A percentile compares a stretch with the other conserved stretches of the same genome.
Evolutionary conservation across 2,888 invertebrate species (phyloP).

Genomic region (Fragum sueziense): DNA sequence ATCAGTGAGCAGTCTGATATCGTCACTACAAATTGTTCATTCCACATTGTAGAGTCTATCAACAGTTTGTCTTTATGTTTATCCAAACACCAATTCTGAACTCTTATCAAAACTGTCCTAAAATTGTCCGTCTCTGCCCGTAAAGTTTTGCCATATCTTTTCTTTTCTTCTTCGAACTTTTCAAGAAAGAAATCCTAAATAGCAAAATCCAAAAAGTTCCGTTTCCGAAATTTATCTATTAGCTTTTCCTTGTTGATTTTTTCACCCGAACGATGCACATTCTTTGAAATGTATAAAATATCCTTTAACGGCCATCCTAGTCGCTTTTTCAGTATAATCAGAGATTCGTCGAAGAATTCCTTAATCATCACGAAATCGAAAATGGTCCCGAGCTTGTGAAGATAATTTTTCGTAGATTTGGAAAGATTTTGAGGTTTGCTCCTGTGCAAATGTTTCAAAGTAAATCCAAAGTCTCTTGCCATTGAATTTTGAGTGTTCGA

Average conservation of each 20-base stretch:
- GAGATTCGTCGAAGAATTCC: constrained; percentile 20
- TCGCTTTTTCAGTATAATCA: background rate
- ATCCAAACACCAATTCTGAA: constrained; percentile 16
- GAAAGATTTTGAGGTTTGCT: background rate
- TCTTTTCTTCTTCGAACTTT: background rate
- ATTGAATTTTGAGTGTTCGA: constrained; percentile 24
- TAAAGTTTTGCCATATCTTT: background rate
- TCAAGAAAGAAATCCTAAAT: constrained; percentile 4
- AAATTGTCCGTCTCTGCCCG: background rate
- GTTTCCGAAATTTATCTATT: background rate
- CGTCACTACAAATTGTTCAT: constrained; percentile 15
- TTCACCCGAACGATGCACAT: no score
- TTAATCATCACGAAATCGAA: constrained; percentile 15
- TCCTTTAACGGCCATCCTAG: constrained; percentile 22
- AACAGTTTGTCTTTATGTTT: background rate
- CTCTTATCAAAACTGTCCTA: background rate
- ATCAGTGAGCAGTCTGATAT: constrained; percentile 26
- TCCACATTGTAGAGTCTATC: constrained; percentile 5
- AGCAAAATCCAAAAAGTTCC: constrained; percentile 11
- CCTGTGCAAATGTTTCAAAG: background rate
- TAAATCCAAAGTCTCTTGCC: constrained; percentile 25
- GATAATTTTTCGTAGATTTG: background rate
- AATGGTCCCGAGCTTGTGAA: background rate
- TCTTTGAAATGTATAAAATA: constrained; percentile 5
- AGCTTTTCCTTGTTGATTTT: background rate